Percentiles rank a stretch among this genome's conserved stretches.
These are phyloP conservation scores for Lethenteron camtschaticum DNA, from an alignment of 2,113 vertebrate species.

Conservation along the genomic window DNA sequence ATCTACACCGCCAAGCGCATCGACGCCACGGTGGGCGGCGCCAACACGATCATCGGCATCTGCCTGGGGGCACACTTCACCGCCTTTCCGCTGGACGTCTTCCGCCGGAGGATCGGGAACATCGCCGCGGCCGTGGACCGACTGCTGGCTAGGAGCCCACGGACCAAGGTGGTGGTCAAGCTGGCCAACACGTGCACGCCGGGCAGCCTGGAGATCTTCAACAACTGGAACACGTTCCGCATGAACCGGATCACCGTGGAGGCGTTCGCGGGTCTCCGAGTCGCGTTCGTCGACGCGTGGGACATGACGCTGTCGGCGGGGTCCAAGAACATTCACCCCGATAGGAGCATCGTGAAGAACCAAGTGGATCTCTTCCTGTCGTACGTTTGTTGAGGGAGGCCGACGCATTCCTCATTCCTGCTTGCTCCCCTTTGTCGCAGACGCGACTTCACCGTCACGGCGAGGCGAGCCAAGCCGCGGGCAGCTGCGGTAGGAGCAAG, in stretches of 20 bases:
- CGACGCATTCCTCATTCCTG: no score
- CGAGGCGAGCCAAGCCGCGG: no score
- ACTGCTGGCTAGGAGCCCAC: conserved; percentile 11
- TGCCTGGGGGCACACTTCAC: conserved; percentile 14
- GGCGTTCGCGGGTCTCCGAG: conserved; percentile 11
- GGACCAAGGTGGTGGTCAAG: conserved; percentile 12
- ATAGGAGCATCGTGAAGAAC: conserved; percentile 6
- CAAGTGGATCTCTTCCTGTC: conserved; percentile 10
- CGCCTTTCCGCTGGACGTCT: conserved; percentile 13
- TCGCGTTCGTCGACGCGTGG: conserved; percentile 13
- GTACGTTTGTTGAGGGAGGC: conserved; percentile 6
- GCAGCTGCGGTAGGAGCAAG: no score
- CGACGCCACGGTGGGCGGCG: no score
- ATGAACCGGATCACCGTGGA: conserved; percentile 9
- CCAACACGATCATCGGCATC: conserved; percentile 1
- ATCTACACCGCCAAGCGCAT: no score
- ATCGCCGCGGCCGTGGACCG: conserved; percentile 9
- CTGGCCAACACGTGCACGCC: conserved; percentile 13
- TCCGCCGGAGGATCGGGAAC: conserved; percentile 8
- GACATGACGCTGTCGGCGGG: conserved; percentile 9
- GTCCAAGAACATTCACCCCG: neutral
- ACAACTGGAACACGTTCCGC: conserved; percentile 12
- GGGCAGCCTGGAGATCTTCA: neutral
- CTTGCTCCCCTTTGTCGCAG: no score
- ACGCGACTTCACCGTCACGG: no score